Evolutionary conservation across 2,797 vertebrate genomes (phyloP).

Genomic region (Cuniculus paca): DNA sequence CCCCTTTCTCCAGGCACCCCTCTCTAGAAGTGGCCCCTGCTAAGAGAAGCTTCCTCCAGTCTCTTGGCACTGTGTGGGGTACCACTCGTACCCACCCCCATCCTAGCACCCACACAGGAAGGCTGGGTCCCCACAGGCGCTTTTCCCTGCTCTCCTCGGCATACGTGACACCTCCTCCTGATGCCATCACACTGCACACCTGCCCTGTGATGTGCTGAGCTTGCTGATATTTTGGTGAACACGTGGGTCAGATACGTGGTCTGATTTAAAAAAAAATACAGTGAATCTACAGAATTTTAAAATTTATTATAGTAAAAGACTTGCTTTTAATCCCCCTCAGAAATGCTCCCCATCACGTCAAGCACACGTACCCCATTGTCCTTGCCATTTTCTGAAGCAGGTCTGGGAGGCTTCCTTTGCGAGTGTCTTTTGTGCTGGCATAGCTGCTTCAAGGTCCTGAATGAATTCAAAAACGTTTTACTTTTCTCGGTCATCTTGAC

Average conservation of each 20-base stretch:
- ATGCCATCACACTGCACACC: fast-evolving
- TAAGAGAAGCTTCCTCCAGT: not conserved
- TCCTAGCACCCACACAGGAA: not conserved
- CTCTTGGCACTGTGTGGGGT: not conserved
- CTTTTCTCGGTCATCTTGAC: not conserved
- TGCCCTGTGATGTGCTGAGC: too few relatives aligned
- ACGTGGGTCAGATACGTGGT: not conserved
- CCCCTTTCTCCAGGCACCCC: not conserved
- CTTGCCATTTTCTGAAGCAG: not conserved
- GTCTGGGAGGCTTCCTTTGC: not conserved
- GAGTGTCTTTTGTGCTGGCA: not conserved
- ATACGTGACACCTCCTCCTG: too few relatives aligned
- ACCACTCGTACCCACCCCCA: not conserved
- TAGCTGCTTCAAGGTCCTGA: not conserved
- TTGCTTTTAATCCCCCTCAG: not conserved
- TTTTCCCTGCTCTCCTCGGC: too few relatives aligned
- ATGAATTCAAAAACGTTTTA: not conserved
- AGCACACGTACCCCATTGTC: not conserved
- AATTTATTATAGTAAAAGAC: not conserved
- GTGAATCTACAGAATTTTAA: not conserved
- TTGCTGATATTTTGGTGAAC: not conserved
- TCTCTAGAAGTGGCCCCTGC: not conserved
- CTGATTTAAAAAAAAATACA: not conserved
- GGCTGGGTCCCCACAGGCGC: not conserved
- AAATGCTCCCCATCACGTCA: not conserved